Evolutionary conservation across 2,797 vertebrate species (phyloP).

Genomic region (Sebastes cheni): DNA sequence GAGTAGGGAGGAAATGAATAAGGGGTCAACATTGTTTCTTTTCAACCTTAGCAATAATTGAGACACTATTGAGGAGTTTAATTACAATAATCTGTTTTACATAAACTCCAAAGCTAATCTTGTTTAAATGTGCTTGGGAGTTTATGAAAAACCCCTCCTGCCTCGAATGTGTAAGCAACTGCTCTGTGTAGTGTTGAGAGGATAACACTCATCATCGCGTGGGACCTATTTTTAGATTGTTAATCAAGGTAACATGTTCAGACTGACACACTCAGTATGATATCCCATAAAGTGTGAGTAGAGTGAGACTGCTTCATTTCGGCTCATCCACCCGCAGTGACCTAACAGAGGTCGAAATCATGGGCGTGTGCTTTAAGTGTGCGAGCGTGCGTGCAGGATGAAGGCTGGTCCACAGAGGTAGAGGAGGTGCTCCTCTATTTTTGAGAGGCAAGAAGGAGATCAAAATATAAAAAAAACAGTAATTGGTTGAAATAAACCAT

Average conservation of each 20-base stretch:
- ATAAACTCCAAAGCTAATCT: not conserved
- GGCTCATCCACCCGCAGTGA: slow-evolving; percentile 35
- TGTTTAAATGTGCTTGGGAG: too few species aligned
- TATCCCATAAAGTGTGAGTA: slow-evolving; percentile 63
- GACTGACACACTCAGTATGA: slow-evolving; percentile 67
- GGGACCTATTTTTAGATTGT: slow-evolving; percentile 73
- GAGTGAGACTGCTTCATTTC: slow-evolving; percentile 66
- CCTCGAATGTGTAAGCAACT: slow-evolving; percentile 14
- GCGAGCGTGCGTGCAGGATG: not conserved
- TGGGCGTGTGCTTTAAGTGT: not conserved
- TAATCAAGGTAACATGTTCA: slow-evolving; percentile 75
- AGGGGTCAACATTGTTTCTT: not conserved
- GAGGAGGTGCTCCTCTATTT: not conserved
- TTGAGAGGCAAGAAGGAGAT: too few species aligned
- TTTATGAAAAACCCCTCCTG: not conserved
- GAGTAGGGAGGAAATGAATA: not conserved
- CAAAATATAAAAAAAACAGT: too few species aligned
- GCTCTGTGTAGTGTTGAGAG: slow-evolving; percentile 29
- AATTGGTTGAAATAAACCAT: not conserved
- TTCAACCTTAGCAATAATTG: not conserved
- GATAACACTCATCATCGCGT: slow-evolving; percentile 48
- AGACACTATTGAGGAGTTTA: not conserved
- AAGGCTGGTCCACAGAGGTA: not conserved
- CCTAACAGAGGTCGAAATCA: slow-evolving; percentile 35
- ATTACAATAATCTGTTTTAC: not conserved